Evolutionary conservation across 2,888 invertebrate species (phyloP), one percentile per base, ranked within the genome.

Genomic region (Gymnocheta viridis): DNA sequence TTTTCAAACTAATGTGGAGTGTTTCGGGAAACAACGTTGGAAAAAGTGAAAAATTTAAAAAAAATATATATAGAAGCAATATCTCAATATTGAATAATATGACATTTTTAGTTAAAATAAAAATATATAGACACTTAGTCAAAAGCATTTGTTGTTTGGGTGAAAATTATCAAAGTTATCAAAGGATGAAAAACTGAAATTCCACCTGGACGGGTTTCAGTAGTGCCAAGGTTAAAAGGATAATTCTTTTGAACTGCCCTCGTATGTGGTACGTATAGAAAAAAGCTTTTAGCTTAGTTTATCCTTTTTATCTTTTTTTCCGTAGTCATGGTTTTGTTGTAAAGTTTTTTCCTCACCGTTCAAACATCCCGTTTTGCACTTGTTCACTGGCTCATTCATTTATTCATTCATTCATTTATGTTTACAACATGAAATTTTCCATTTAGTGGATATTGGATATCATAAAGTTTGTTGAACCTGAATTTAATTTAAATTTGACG

Each of bases 381-480:
- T 38, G 38, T 6, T 54, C 12, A 9, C 32, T 32, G 38, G 5
- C 22, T 54, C 24, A 54, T 69, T 70, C 41, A 70, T 41, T 54
- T 12, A 58, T 35, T 7, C 62, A 44, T 62, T 62, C 29, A 32
- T 44, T 29, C 19, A 32, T 44, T 44, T 12, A 27, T 64, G 54
- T 66, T 64, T 74, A 41, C 62, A 74, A 41, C n/a, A 56, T 44
- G 41, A 64, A 44, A 66, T 56, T 76, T 66, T 66, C 22, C 35
- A 56, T 76, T 5, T 10, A n/a, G n/a, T 58, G 60, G 17, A 47
- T 67, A 77, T 67, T 67, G 67, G 22, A 66, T 64, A 62, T 58
- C 44, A 7, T n/a, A 41, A 49, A 73, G 80, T 67, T 81, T 51
- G 51, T 74, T 81, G 81, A 81, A 74, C 62, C 74, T 67, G 74